Conservation (phyloP, 2,888 invertebrate species). For the Ligdia adustata region DNA sequence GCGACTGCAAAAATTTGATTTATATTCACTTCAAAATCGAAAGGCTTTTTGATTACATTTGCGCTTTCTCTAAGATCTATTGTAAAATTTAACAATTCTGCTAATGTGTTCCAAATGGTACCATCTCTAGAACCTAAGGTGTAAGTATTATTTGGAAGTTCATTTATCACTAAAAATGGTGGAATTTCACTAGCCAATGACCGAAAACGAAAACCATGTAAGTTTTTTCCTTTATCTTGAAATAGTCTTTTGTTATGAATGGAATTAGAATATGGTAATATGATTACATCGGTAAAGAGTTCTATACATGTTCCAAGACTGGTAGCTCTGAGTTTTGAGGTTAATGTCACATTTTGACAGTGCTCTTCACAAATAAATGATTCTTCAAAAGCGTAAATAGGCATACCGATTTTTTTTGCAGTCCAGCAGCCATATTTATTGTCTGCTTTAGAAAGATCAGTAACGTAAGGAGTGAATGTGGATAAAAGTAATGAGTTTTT, state of each 20-base stretch:
- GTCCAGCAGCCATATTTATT: conserved; percentile 62
- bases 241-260: conserved; percentile 47
- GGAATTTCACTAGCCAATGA: conserved; percentile 49
- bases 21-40: conserved; percentile 59
- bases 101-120: conserved; percentile 61
- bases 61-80: conserved; percentile 56
- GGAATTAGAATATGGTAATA: conserved; percentile 37
- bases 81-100: conserved; percentile 64
- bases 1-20: conserved; percentile 59
- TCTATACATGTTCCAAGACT: conserved; percentile 68
- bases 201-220: conserved; percentile 58
- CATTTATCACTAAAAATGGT: conserved; percentile 56
- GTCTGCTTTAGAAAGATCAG: conserved; percentile 46
- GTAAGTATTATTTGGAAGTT: conserved; percentile 50
- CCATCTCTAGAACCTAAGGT: conserved; percentile 62
- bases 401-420: conserved; percentile 51
- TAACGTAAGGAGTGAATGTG: conserved; percentile 56
- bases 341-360: conserved; percentile 57
- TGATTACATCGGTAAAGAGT: conserved; percentile 44
- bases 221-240: conserved; percentile 58
- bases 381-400: conserved; percentile 48
- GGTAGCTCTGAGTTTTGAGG: conserved; percentile 50
- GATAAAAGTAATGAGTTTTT: conserved; percentile 40
- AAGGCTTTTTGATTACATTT: conserved; percentile 48
- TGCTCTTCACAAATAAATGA: conserved; percentile 56